Base-by-base conservation (phyloP, 2,113 vertebrate genomes). In the Nanorana parkeri region DNA sequence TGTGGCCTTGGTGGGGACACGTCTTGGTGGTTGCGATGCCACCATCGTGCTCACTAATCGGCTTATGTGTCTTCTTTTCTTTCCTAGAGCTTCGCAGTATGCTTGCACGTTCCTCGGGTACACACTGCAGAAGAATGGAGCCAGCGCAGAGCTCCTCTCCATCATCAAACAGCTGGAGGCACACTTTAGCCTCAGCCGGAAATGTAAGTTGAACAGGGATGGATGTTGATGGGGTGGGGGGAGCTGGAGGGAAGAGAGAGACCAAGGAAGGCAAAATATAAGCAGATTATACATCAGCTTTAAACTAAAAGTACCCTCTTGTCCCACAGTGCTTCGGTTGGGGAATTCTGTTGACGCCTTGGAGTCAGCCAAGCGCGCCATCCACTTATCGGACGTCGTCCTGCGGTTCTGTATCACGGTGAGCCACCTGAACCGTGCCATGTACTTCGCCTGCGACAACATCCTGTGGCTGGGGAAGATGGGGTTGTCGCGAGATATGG, bases 391-490 rank as follows among this genome's bases (percentile, higher is more conserved):
- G 0, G 97, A 99, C 85, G 85, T 92, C 0, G 95, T 98, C 68
- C 90, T 97, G 87, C 91, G 96, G 0, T 95, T 99, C 86, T 98
- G 96, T 83, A 85, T 98, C 88, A 98, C 97, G 0, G 91, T 98
- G 72, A 85, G 94, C 76, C 96, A 99, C 87, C 93, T 99, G 6
- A 99, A 98, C 92, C 87, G 91, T 41, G 97, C 95, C 68, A 90
- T 99, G 89, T 98, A 95, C 91, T 94, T 98, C 0, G 95, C 95
- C 90, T 99, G 97, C 0, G 97, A 99, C 88, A 98, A 99, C 20
- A 87, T 98, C 20, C 89, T 99, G 20, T 99, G 97, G 97, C 95
- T 94, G 0, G 95, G 95, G 0, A 96, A 94, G 72, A 87, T 87
- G 0, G 96, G 96, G 4, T 77, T 99, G 0, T 76, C 93, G 66